These are phyloP conservation scores for Silurus glanis DNA, from an alignment of 2,113 vertebrate species.

Conservation along the genomic window DNA sequence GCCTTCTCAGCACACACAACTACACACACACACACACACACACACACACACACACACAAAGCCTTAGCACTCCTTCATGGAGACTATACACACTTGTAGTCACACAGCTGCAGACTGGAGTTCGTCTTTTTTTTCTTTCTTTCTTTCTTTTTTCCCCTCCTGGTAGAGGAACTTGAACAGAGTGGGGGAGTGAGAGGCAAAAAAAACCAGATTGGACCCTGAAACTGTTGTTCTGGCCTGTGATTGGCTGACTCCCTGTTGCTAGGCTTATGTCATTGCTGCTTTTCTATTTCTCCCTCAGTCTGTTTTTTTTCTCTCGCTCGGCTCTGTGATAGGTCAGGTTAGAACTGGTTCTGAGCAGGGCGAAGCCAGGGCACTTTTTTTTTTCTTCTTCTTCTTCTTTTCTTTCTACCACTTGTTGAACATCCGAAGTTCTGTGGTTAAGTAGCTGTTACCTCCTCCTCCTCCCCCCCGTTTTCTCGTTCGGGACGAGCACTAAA, in stretches of 20 bases:
- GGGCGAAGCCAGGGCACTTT: conserved; percentile 45
- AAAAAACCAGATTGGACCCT: conserved; percentile 71
- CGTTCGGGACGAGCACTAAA: conserved; percentile 62
- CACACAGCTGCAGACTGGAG: conserved; percentile 66
- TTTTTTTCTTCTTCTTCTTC: background rate
- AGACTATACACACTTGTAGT: conserved; percentile 37
- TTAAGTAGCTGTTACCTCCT: conserved; percentile 24
- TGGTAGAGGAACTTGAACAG: conserved; percentile 57
- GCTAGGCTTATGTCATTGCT: conserved; percentile 78
- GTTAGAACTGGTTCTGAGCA: conserved; percentile 71
- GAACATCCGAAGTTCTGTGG: conserved; percentile 69
- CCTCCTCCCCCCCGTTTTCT: background rate
- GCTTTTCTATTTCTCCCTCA: conserved; percentile 33
- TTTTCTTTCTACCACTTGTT: conserved; percentile 71
- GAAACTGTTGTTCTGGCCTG: conserved; percentile 76
- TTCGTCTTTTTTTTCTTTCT: conserved; percentile 46
- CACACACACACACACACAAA: conserved; percentile 24
- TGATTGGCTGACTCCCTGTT: conserved; percentile 77
- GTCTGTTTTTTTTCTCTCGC: conserved; percentile 54
- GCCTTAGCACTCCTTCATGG: conserved; percentile 53
- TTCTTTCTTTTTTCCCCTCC: conserved; percentile 48
- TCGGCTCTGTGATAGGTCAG: conserved; percentile 75
- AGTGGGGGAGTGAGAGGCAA: conserved; percentile 55
- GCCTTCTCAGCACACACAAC: background rate
- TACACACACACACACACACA: no score